These are phyloP conservation scores for Monarcha castaneiventris DNA, from an alignment of 2,113 vertebrate genomes.

Conservation along the genomic window DNA sequence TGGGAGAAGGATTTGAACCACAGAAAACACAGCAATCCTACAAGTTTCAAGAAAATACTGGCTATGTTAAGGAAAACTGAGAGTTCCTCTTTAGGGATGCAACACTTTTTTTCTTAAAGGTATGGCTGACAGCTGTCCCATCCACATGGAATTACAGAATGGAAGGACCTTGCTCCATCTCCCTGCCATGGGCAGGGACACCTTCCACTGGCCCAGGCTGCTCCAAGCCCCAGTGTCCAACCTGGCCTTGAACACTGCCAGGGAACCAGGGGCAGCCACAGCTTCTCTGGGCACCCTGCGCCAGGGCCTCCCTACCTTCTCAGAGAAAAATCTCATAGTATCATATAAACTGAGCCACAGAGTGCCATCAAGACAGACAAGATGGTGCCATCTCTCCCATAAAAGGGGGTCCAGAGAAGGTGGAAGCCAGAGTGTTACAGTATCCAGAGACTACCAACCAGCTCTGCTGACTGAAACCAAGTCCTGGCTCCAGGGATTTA, in stretches of 20 bases:
- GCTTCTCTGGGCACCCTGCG: not conserved
- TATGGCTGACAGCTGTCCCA: not conserved
- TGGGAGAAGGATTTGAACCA: not conserved
- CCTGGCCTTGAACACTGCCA: not conserved
- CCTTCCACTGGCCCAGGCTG: not conserved
- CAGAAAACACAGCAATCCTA: not conserved
- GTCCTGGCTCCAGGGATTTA: not conserved
- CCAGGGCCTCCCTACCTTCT: rapidly evolving
- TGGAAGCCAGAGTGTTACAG: not conserved
- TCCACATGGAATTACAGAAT: not conserved
- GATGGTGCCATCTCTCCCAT: not conserved
- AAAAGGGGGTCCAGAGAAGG: not conserved
- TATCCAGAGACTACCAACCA: not conserved
- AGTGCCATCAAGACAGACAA: not conserved
- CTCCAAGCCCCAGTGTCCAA: not conserved
- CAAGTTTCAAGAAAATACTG: not conserved
- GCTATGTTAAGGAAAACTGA: not conserved
- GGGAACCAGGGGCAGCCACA: not conserved
- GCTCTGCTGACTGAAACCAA: not conserved
- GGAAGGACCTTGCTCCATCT: not conserved
- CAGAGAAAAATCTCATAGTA: not conserved
- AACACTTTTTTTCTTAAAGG: not conserved
- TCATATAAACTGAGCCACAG: not conserved
- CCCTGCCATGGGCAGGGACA: not conserved
- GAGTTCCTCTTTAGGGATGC: not conserved